Conservation (phyloP, 2,888 invertebrate species). For the Tachina fera region DNA sequence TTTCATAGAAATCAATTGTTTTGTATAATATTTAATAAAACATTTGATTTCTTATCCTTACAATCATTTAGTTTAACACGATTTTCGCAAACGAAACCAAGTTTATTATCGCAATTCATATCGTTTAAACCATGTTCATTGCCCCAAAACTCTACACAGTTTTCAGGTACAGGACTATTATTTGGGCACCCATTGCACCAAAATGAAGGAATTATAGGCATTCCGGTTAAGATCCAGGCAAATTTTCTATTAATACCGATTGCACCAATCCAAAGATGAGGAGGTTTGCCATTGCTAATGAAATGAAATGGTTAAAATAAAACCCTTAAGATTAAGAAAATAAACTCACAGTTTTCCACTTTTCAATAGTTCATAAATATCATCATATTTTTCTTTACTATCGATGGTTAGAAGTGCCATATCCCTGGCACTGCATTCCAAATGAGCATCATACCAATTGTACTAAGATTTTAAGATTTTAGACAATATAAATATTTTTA, state of each 20-base stretch:
- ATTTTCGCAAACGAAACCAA: conserved; percentile 47
- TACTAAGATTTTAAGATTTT: conserved; percentile 2
- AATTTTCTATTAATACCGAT: conserved; percentile 48
- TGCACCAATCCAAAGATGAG: conserved; percentile 45
- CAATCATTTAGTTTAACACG: neutral
- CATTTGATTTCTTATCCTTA: conserved; percentile 4
- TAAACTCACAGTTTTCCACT: conserved; percentile 38
- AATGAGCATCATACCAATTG: conserved; percentile 51
- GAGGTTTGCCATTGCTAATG: conserved; percentile 12
- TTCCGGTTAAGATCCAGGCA: conserved; percentile 41
- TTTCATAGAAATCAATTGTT: neutral
- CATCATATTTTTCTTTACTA: conserved; percentile 31
- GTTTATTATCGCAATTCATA: conserved; percentile 35
- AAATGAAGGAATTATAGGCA: conserved; percentile 40
- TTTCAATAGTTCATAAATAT: conserved; percentile 19
- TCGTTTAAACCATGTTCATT: conserved; percentile 44
- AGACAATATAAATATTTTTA: neutral
- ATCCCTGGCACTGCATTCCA: conserved; percentile 41
- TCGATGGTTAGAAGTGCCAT: conserved; percentile 41
- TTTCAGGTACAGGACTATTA: conserved; percentile 34
- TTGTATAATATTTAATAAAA: conserved; percentile 14
- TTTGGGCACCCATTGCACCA: conserved; percentile 52
- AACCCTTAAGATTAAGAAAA: neutral
- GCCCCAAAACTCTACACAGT: conserved; percentile 52
- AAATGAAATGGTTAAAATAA: neutral